Conservation (phyloP, 2,113 vertebrate genomes). For the Chauna torquata region DNA sequence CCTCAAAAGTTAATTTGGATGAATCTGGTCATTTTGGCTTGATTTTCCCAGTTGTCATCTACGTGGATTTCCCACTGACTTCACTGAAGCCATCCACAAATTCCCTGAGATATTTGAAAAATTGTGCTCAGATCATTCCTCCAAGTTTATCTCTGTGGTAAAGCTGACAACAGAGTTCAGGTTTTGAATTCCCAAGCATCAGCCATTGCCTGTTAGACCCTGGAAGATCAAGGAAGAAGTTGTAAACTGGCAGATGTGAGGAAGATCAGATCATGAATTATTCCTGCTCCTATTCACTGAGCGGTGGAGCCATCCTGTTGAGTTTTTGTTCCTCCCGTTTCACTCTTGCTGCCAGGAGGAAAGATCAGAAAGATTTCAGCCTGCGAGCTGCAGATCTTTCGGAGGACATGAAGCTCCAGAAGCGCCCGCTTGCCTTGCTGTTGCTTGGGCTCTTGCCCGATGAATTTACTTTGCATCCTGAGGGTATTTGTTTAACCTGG, state of each 20-base stretch:
- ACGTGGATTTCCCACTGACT: background rate
- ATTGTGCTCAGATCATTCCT: background rate
- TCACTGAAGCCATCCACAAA: background rate
- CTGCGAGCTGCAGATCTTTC: background rate
- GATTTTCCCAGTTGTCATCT: background rate
- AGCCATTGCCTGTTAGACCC: background rate
- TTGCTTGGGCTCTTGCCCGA: slow-evolving; percentile 10
- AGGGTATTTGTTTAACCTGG: slow-evolving; percentile 72
- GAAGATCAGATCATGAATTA: background rate
- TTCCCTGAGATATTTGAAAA: background rate
- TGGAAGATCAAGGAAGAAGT: background rate
- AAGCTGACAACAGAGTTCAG: background rate
- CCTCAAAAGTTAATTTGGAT: background rate
- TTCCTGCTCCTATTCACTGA: background rate
- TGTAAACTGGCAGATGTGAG: background rate
- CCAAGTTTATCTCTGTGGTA: background rate
- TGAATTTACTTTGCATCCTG: slow-evolving; percentile 56
- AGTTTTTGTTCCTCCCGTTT: slow-evolving; percentile 45
- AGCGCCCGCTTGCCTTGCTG: background rate
- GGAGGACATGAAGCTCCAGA: background rate
- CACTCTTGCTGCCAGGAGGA: background rate
- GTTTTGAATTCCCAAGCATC: background rate
- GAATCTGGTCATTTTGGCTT: background rate
- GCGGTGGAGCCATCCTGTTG: background rate
- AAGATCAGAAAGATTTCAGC: background rate